These are phyloP conservation scores for Lamproptera curius DNA, from an alignment of 2,888 invertebrate species.

Conservation along the genomic window DNA sequence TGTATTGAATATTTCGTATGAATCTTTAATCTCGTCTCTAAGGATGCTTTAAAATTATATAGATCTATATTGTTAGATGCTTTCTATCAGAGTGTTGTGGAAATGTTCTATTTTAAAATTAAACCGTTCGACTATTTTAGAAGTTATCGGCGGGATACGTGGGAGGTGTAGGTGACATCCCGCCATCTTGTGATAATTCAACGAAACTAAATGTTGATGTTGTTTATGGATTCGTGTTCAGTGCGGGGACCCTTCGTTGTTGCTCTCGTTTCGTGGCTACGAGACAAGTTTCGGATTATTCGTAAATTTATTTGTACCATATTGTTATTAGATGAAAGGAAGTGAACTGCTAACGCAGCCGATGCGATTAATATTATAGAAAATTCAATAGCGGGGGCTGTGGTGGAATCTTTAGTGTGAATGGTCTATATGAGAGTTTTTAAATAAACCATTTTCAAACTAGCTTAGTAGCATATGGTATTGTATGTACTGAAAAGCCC, in stretches of 20 bases:
- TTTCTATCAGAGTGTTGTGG: constrained; percentile 9
- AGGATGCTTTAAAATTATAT: neutral
- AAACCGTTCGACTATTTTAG: neutral
- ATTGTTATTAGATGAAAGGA: neutral
- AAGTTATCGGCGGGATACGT: no score
- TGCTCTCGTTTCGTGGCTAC: constrained; percentile 17
- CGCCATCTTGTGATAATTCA: constrained; percentile 32
- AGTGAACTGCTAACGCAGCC: neutral
- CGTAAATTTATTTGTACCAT: constrained; percentile 1
- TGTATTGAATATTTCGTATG: no score
- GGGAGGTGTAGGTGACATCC: constrained; percentile 6
- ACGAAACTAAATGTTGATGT: constrained; percentile 29
- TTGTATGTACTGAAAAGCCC: no score
- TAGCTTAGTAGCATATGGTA: no score
- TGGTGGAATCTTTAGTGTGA: no score
- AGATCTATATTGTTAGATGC: neutral
- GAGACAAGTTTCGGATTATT: neutral
- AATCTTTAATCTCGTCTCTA: neutral
- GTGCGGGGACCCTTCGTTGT: constrained; percentile 1
- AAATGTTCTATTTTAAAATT: constrained; percentile 7
- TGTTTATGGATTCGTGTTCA: neutral
- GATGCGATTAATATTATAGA: constrained; percentile 2
- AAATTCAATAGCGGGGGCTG: constrained; percentile 3
- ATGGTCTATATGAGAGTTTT: no score
- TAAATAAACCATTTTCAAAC: no score